Base-by-base conservation (phyloP, 2,113 vertebrate genomes). In the Tretioscincus oriximinensis region DNA sequence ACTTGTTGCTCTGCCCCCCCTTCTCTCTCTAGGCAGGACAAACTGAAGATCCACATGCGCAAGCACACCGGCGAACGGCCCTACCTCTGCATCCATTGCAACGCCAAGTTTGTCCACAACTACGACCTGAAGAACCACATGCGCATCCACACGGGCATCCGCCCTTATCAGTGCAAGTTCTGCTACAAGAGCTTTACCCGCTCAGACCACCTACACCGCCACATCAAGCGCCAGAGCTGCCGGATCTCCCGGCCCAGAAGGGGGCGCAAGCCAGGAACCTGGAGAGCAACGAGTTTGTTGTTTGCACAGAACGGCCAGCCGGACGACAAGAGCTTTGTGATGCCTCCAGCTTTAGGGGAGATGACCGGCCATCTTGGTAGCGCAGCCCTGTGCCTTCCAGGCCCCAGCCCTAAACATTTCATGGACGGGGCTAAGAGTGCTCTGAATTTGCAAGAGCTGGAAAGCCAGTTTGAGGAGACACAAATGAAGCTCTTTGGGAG, bases 101-200 rank as follows among this genome's bases (percentile, higher is more conserved):
- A 98, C 45, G 97, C 98, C 90, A 98, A 98, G 85, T 99, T 99
- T 3, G 97, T 99, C 88, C 98, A 99, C 95, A 99, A 99, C 95
- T 99, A 99, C 18, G 98, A 99, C 96, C 96, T 99, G 89, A 99
- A 99, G 94, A 99, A 99, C 94, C 98, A 99, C 95, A 96, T 99
- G 95, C 97, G 98, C 77, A 99, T 99, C 93, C 98, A 99, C 92
- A 99, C 98, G 0, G 98, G 98, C 5, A 94, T 99, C 82, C 95
- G 98, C 49, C 98, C 98, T 18, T 99, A 99, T 94, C 98, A 99
- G 94, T 99, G 98, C 4, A 97, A 98, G 94, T 97, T 99, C 94
- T 99, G 98, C 96, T 99, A 98, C 96, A 99, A 99, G 89, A 99
- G 98, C 84, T 99, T 99, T 95, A 99, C 98, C 2, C 97, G 98